phyloP scores from a whole-genome alignment of 2,888 invertebrate species.

The Mythimna impura region DNA sequence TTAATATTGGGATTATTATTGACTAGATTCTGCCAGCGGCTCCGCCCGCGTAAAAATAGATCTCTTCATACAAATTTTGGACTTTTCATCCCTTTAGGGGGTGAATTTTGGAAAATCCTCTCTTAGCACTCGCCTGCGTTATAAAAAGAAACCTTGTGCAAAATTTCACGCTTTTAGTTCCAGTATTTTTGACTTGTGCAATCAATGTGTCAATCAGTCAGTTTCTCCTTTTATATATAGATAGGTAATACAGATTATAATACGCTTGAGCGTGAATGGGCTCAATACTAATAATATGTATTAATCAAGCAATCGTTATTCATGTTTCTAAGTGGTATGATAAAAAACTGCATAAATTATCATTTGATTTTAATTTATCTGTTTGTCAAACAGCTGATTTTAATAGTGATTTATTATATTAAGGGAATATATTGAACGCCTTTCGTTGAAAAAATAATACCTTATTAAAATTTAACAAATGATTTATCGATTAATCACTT shows the following conservation, averaged over 20 bases:
- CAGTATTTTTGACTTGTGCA: no score
- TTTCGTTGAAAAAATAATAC: conserved; percentile 4
- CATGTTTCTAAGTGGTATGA: background rate
- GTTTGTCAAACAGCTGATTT: conserved; percentile 40
- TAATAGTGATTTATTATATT: conserved; percentile 17
- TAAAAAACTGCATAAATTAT: conserved; percentile 26
- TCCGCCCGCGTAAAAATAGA: no score
- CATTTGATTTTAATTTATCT: conserved; percentile 28
- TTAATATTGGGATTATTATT: conserved; percentile 26
- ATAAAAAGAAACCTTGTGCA: no score
- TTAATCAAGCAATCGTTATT: conserved; percentile 11
- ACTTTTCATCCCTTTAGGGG: no score
- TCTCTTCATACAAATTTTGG: no score
- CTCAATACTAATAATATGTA: background rate
- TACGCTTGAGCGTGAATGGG: background rate
- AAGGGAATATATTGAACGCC: background rate
- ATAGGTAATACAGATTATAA: no score
- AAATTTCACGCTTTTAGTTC: no score
- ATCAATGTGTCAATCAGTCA: no score
- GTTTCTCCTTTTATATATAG: no score
- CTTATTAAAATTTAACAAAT: background rate
- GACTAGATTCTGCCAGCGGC: no score
- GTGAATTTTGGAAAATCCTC: no score
- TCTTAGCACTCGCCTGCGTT: no score
- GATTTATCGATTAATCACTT: conserved; percentile 22